A percentile compares a stretch with the other conserved stretches of the same genome.
phyloP scores from a whole-genome alignment of 2,113 vertebrate species.

The Tragulus kanchil region DNA sequence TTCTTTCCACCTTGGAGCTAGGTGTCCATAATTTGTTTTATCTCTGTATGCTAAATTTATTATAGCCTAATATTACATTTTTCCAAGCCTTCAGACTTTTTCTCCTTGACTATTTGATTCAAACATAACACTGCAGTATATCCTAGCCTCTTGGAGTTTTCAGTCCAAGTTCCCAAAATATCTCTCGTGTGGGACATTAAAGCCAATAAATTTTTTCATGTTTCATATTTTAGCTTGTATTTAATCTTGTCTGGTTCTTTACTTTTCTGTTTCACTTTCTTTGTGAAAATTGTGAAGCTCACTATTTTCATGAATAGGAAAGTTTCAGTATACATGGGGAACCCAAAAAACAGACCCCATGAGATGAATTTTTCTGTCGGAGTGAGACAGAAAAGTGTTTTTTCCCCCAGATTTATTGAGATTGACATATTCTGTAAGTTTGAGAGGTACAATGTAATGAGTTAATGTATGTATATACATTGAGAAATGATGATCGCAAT shows the following conservation, averaged over 20 bases:
- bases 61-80: background rate
- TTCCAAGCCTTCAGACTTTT: background rate
- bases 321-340: background rate
- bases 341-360: background rate
- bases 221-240: background rate
- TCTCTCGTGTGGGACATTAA: background rate
- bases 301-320: background rate
- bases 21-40: background rate
- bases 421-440: background rate
- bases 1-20: background rate
- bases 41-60: background rate
- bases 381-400: background rate
- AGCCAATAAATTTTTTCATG: background rate
- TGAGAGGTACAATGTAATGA: background rate
- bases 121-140: background rate
- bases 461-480: background rate
- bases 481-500: background rate
- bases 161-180: background rate
- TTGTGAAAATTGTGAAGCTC: background rate
- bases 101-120: background rate
- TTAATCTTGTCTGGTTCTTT: conserved; percentile 2
- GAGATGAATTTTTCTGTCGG: background rate
- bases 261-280: conserved; percentile 31
- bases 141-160: background rate
- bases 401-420: background rate